Conservation (phyloP, 37 sponge, comb jelly and placozoan species). For the Haliclona indistincta region DNA sequence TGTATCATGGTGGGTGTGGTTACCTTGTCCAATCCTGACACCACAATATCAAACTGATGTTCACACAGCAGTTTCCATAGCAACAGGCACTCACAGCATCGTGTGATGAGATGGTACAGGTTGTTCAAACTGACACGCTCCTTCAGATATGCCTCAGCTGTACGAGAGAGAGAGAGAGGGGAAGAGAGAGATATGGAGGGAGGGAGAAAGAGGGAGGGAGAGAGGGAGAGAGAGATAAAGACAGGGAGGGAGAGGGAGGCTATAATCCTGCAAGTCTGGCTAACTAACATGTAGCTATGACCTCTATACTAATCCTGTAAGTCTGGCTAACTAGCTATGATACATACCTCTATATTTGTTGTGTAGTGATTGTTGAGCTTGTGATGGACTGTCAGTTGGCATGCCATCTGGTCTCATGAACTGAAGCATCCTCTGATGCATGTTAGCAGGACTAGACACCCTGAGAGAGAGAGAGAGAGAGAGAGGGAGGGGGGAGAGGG, state of each 20-base stretch:
- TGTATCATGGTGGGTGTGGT: neutral
- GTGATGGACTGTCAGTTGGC: slow-evolving; percentile 32
- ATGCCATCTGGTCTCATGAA: slow-evolving; percentile 73
- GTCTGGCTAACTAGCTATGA: neutral
- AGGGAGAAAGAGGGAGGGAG: neutral
- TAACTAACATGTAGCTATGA: neutral
- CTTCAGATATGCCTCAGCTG: slow-evolving; percentile 61
- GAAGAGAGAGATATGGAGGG: neutral
- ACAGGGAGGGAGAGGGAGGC: slow-evolving; percentile 9
- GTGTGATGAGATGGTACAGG: slow-evolving; percentile 61
- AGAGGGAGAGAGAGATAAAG: too few species aligned
- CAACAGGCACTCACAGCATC: slow-evolving; percentile 78
- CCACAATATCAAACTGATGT: slow-evolving; percentile 56
- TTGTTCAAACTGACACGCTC: slow-evolving; percentile 67
- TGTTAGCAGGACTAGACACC: slow-evolving; percentile 33
- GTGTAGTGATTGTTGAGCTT: slow-evolving; percentile 46
- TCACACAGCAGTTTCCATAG: slow-evolving; percentile 94
- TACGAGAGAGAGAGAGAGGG: neutral
- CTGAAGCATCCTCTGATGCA: slow-evolving; percentile 63
- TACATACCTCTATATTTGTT: slow-evolving; percentile 52
- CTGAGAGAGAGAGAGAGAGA: too few species aligned
- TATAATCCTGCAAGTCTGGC: neutral
- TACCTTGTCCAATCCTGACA: slow-evolving; percentile 59
- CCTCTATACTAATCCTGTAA: neutral
- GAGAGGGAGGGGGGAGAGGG: too few species aligned